phyloP scores from a whole-genome alignment of 1,140 invertebrate species.

The Bathynomus jamesi region DNA sequence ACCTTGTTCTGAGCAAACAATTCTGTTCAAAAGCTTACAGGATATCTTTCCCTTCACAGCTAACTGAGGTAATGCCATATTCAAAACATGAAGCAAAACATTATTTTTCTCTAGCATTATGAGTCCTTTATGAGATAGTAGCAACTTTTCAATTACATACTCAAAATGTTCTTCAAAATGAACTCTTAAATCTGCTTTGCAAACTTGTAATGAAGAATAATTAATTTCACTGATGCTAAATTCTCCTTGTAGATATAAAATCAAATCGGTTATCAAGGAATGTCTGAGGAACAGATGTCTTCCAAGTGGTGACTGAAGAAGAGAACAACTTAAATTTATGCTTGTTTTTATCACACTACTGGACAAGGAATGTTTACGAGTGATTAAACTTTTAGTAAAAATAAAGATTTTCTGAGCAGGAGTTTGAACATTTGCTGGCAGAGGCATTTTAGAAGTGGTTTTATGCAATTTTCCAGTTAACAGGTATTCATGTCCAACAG shows the following conservation, averaged over 20 bases:
- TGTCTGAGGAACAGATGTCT: background rate
- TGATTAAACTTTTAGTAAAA: background rate
- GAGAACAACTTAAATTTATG: background rate
- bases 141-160: background rate
- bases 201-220: background rate
- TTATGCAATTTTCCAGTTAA: background rate
- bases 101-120: background rate
- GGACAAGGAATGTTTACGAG: background rate
- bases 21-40: background rate
- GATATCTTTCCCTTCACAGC: background rate
- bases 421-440: background rate
- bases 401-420: background rate
- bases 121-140: background rate
- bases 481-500: background rate
- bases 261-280: background rate
- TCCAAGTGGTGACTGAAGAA: background rate
- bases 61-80: background rate
- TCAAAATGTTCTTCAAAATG: background rate
- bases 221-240: background rate
- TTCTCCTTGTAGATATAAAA: background rate
- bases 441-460: background rate
- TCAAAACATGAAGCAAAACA: background rate
- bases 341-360: background rate
- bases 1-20: background rate
- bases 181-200: background rate